Conservation (phyloP, 2,113 vertebrate genomes). For the Cephalophus harveyi region DNA sequence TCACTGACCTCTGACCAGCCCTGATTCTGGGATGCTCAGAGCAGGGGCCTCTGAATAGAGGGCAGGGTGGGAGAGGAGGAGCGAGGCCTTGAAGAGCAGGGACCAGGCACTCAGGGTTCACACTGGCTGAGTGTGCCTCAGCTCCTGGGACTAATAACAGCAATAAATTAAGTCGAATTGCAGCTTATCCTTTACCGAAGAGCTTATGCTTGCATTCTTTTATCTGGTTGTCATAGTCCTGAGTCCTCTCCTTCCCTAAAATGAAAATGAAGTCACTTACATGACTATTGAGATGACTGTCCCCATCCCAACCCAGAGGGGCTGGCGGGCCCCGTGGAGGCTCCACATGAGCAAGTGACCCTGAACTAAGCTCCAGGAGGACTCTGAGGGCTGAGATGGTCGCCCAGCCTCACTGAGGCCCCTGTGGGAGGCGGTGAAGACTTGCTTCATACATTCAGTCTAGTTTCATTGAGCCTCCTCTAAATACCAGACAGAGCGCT, state of each 20-base stretch:
- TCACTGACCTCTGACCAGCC: neutral
- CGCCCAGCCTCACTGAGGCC: neutral
- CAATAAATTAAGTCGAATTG: no score
- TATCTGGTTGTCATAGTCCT: neutral
- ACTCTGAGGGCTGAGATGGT: neutral
- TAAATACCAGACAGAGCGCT: neutral
- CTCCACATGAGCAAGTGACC: neutral
- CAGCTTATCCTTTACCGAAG: neutral
- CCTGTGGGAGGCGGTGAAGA: neutral
- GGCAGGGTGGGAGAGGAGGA: neutral
- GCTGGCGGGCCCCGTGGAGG: neutral
- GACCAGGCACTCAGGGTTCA: neutral
- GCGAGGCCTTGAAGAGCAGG: accelerated
- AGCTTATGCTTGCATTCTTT: neutral
- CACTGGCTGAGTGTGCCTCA: neutral
- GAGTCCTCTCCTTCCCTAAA: neutral
- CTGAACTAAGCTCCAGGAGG: neutral
- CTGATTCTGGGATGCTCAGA: neutral
- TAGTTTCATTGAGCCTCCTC: neutral
- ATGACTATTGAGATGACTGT: neutral
- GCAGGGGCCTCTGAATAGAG: neutral
- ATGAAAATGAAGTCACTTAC: neutral
- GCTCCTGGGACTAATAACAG: neutral
- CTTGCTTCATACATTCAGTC: neutral
- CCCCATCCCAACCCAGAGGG: neutral